These are phyloP conservation scores for Parelbella ahira DNA, from an alignment of 2,888 invertebrate genomes.

Conservation along the genomic window DNA sequence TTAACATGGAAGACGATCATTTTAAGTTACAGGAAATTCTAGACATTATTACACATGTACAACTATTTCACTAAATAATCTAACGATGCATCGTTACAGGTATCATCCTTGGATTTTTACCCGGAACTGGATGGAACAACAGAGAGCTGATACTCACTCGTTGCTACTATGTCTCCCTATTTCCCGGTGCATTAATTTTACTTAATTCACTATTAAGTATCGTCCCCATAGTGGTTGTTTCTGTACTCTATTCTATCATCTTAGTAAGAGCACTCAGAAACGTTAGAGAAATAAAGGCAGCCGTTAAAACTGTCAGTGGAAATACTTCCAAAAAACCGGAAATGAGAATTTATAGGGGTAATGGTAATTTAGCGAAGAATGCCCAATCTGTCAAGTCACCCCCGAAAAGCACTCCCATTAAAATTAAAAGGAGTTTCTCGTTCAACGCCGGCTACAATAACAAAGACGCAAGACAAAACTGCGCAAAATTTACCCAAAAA, in stretches of 20 bases:
- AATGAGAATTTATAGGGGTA: constrained; percentile 56
- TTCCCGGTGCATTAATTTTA: constrained; percentile 76
- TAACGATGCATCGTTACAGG: constrained; percentile 53
- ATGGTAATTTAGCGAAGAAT: constrained; percentile 32
- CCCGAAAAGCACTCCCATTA: constrained; percentile 29
- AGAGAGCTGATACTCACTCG: constrained; percentile 43
- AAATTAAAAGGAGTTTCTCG: constrained; percentile 55
- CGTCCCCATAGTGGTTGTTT: constrained; percentile 67
- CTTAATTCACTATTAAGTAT: constrained; percentile 78
- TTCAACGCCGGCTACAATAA: constrained; percentile 38
- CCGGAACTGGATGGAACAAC: constrained; percentile 79
- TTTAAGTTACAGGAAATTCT: too few relatives aligned
- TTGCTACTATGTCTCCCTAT: constrained; percentile 81
- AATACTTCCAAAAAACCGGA: constrained; percentile 40
- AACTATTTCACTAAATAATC: too few relatives aligned
- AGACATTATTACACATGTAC: too few relatives aligned
- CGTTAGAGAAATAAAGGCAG: constrained; percentile 47
- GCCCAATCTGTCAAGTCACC: constrained; percentile 37
- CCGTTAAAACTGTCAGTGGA: constrained; percentile 42
- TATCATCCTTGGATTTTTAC: constrained; percentile 79
- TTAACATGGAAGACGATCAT: too few relatives aligned
- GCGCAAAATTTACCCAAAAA: constrained; percentile 31
- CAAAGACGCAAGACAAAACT: constrained; percentile 27
- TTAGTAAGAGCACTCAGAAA: constrained; percentile 79
- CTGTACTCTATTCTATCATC: constrained; percentile 80